Percentiles rank a stretch among this genome's conserved stretches.
Conservation (phyloP, 2,797 vertebrate genomes). For the Lithobates pipiens region DNA sequence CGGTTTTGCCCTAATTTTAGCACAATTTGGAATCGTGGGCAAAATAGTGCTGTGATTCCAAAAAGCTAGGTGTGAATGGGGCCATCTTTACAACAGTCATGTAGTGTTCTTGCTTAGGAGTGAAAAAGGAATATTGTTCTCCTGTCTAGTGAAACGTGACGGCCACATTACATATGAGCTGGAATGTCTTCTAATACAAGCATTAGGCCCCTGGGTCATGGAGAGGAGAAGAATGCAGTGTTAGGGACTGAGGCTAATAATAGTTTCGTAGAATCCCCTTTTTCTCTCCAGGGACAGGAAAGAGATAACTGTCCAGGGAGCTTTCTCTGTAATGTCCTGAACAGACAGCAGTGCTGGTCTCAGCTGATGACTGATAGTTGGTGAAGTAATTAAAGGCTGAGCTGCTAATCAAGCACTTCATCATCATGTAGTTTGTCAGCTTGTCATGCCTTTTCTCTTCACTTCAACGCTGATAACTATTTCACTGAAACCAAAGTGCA, state of each 20-base stretch:
- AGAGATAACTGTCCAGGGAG: not conserved
- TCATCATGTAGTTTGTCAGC: not conserved
- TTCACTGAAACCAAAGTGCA: not conserved
- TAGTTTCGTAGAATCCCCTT: conserved; percentile 14
- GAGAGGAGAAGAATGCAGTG: conserved; percentile 20
- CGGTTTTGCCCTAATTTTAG: too few relatives aligned
- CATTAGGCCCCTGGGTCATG: not conserved
- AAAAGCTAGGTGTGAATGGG: too few relatives aligned
- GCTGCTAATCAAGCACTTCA: not conserved
- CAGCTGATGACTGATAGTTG: not conserved
- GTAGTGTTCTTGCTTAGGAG: too few relatives aligned
- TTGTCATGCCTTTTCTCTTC: not conserved
- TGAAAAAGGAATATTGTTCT: not conserved
- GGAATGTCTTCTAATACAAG: too few relatives aligned
- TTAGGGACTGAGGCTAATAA: conserved; percentile 30
- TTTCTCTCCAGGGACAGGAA: conserved; percentile 9
- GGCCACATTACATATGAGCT: not conserved
- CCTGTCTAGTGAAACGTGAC: not conserved
- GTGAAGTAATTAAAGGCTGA: not conserved
- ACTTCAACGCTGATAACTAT: not conserved
- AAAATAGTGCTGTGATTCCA: too few relatives aligned
- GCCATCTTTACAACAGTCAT: too few relatives aligned
- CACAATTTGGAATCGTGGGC: too few relatives aligned
- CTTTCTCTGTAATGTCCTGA: too few relatives aligned
- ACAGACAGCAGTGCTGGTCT: not conserved